Base-by-base conservation (phyloP, 1,140 invertebrate species). In the Theocolax elegans region DNA sequence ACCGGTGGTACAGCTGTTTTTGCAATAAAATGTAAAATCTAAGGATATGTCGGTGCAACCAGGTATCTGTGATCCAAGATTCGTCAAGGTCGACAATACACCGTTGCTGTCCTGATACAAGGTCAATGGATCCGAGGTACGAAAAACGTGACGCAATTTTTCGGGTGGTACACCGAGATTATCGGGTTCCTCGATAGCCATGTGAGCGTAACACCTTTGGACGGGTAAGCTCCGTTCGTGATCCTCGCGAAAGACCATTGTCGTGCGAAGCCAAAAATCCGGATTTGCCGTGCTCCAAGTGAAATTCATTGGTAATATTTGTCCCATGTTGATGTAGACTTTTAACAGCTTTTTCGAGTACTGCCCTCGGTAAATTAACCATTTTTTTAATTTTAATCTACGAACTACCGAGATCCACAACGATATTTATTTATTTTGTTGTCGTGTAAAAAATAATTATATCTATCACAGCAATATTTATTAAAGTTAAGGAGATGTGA, bases 331-430 rank as follows among this genome's bases (percentile, higher is more conserved):
- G 9, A 54, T 40, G n/a, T 27, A 65, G 0, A 42, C 15, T 40
- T 53, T 65, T 1, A 4, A 9, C 1, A 65, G 23, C 12, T 40
- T 38, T 23, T 65, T 51, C 2, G 63, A 65, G 19, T 53, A 65
- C 63, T 65, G 25, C n/a, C n/a, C n/a, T n/a, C n/a, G n/a, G n/a
- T n/a, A n/a, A n/a, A n/a, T n/a, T n/a, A n/a, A n/a, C n/a, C n/a
- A n/a, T n/a, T n/a, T n/a, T n/a, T n/a, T n/a, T n/a, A n/a, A n/a
- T n/a, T n/a, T n/a, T n/a, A n/a, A n/a, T n/a, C n/a, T n/a, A n/a
- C n/a, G n/a, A n/a, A n/a, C n/a, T n/a, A n/a, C n/a, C n/a, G n/a
- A n/a, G n/a, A n/a, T n/a, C n/a, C n/a, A n/a, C n/a, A n/a, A n/a
- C n/a, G n/a, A n/a, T n/a, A n/a, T n/a, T n/a, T n/a, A n/a, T n/a